Conservation (phyloP, 2,113 vertebrate genomes). For the Bos indicus region DNA sequence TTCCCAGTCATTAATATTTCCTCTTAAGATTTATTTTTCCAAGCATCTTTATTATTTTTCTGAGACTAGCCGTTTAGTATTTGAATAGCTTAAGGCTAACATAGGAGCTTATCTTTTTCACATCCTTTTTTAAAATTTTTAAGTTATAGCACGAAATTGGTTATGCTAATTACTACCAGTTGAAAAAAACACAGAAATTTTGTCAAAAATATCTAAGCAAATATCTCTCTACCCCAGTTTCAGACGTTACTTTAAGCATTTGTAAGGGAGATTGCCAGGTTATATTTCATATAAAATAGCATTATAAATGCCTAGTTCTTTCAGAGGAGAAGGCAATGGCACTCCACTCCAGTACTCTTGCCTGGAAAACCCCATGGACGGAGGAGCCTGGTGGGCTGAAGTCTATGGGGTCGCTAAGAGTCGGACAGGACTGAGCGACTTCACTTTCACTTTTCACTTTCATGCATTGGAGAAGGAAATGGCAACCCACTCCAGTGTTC, state of each 20-base stretch:
- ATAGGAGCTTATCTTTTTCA: not conserved
- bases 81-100: not conserved
- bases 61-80: not conserved
- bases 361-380: no score
- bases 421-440: no score
- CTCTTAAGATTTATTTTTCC: constrained; percentile 5
- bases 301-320: not conserved
- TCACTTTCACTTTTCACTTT: no score
- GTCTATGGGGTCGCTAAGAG: no score
- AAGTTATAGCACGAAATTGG: not conserved
- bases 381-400: no score
- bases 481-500: no score
- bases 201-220: not conserved
- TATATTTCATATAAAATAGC: not conserved
- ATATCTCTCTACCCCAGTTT: not conserved
- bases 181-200: not conserved
- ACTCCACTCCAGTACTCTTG: no score
- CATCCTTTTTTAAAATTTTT: not conserved
- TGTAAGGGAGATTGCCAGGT: not conserved
- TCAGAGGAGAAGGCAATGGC: not conserved
- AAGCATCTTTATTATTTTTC: not conserved
- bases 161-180: not conserved
- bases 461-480: no score
- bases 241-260: not conserved
- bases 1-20: not conserved